Conservation (phyloP, 2,113 vertebrate genomes). For the Solea solea region DNA sequence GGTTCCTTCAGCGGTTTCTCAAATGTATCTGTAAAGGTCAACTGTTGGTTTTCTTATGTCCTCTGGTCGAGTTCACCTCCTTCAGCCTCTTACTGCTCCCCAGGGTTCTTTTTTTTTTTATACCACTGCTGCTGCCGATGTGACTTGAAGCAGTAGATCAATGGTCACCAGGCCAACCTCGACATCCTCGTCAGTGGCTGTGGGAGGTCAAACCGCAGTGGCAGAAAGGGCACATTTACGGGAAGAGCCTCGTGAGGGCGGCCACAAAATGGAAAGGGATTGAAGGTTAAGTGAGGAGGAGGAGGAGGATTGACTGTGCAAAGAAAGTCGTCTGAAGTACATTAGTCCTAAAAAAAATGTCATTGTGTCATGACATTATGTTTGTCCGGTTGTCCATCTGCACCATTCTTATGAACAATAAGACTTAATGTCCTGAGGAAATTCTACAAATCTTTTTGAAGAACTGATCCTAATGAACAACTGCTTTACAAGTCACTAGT, state of each 20-base stretch:
- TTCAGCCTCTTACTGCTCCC: slow-evolving; percentile 11
- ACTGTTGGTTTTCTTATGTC: slow-evolving; percentile 14
- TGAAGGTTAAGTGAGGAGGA: neutral
- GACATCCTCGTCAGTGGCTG: slow-evolving; percentile 5
- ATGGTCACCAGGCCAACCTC: slow-evolving; percentile 44
- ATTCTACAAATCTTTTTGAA: no score
- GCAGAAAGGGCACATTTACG: neutral
- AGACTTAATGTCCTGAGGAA: no score
- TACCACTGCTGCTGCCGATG: neutral
- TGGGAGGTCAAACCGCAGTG: slow-evolving; percentile 21
- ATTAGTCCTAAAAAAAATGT: no score
- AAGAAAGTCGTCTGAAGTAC: neutral
- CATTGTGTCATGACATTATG: no score
- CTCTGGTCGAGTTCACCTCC: slow-evolving; percentile 8
- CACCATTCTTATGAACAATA: no score
- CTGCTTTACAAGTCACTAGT: no score
- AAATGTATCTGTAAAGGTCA: slow-evolving; percentile 2
- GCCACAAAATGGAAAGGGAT: neutral
- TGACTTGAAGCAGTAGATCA: slow-evolving; percentile 32
- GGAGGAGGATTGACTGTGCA: no score
- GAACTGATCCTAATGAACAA: no score
- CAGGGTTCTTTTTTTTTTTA: no score
- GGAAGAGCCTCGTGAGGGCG: neutral
- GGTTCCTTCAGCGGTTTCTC: neutral
- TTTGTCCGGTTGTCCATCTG: no score